Percentiles rank a stretch among this genome's conserved stretches.
Evolutionary conservation across 53 echinoderm and acorn worm genomes (phyloP).

Genomic region (Crossaster papposus): DNA sequence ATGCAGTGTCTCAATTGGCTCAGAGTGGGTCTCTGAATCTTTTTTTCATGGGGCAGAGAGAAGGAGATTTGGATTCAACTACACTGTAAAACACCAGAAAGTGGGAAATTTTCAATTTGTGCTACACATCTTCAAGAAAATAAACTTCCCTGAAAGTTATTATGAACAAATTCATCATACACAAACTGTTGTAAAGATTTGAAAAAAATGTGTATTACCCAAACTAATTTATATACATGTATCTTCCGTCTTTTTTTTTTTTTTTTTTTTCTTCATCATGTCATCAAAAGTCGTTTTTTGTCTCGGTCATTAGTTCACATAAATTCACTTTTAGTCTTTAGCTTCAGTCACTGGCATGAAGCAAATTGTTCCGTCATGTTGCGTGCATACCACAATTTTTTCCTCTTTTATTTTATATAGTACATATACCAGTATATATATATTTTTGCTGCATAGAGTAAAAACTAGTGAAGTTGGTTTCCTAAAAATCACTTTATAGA

Average conservation of each 20-base stretch:
- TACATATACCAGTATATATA: conserved; percentile 65
- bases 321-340: conserved; percentile 55
- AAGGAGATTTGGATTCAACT: neutral
- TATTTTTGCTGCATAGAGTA: conserved; percentile 61
- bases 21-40: too few species aligned
- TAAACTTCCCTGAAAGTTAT: neutral
- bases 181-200: too few species aligned
- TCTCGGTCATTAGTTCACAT: neutral
- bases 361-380: conserved; percentile 46
- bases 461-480: conserved; percentile 22
- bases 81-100: neutral
- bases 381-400: conserved; percentile 55
- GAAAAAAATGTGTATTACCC: too few species aligned
- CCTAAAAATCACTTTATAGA: conserved; percentile 15
- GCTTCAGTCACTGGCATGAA: conserved; percentile 38
- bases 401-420: conserved; percentile 16
- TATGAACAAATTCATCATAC: too few species aligned
- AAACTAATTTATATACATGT: too few species aligned
- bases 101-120: neutral
- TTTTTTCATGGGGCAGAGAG: neutral
- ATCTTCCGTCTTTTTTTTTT: neutral
- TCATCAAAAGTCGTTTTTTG: neutral
- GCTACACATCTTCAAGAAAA: neutral
- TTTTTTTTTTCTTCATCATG: neutral
- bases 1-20: too few species aligned